Conservation (phyloP, 2,797 vertebrate species). For the Pseudochaenichthys georgianus region DNA sequence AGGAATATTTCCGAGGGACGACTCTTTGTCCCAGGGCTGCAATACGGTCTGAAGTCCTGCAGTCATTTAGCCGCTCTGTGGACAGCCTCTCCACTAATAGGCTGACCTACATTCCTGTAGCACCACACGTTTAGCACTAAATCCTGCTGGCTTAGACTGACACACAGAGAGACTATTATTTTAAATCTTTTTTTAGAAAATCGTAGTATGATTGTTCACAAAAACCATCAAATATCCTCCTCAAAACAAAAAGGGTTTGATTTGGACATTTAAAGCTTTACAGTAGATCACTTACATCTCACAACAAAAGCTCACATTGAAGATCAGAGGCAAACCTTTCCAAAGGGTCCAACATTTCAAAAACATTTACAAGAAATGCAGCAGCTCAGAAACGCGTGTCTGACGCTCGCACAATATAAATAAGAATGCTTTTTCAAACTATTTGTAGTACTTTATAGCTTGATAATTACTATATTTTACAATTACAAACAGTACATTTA, state of each 20-base stretch:
- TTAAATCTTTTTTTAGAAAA: slow-evolving; percentile 41
- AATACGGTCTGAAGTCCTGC: slow-evolving; percentile 49
- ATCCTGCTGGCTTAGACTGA: slow-evolving; percentile 44
- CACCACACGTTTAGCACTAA: slow-evolving; percentile 56
- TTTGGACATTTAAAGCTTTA: slow-evolving; percentile 49
- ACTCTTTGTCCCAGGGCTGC: slow-evolving; percentile 40
- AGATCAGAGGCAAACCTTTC: slow-evolving; percentile 27
- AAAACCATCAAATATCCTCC: slow-evolving; percentile 30
- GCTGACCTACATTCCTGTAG: slow-evolving; percentile 73
- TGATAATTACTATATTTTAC: too few species aligned
- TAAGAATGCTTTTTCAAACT: background rate
- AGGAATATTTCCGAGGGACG: slow-evolving; percentile 35
- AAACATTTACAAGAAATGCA: background rate
- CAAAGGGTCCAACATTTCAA: slow-evolving; percentile 22
- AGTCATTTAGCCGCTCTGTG: slow-evolving; percentile 47
- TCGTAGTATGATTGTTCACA: slow-evolving; percentile 20
- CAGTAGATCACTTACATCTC: slow-evolving; percentile 13
- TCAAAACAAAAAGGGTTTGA: slow-evolving; percentile 7
- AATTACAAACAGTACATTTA: background rate
- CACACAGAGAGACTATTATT: slow-evolving; percentile 68
- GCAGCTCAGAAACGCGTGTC: slow-evolving; percentile 7
- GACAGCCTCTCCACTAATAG: slow-evolving; percentile 57
- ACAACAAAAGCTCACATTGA: slow-evolving; percentile 26
- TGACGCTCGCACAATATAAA: slow-evolving; percentile 4
- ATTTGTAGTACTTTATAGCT: slow-evolving; percentile 6